A percentile compares a stretch with the other conserved stretches of the same genome.
Evolutionary conservation across 2,797 vertebrate species (phyloP).

Genomic region (Pterois miles): DNA sequence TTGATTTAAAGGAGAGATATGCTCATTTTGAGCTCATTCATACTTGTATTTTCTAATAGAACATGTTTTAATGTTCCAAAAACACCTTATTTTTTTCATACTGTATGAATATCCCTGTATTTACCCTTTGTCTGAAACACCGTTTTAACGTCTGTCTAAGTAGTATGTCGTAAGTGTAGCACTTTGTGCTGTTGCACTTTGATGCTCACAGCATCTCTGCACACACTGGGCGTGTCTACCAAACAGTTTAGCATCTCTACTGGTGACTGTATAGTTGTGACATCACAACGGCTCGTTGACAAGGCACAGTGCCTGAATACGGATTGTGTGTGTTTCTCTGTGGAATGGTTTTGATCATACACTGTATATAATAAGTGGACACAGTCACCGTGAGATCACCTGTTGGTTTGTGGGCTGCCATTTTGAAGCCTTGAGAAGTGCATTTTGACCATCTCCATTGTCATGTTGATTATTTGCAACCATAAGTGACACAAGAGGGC

Average conservation of each 20-base stretch:
- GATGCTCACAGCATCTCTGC: background rate
- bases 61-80: background rate
- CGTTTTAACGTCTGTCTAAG: background rate
- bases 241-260: background rate
- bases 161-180: no score
- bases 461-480: background rate
- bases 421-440: no score
- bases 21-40: background rate
- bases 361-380: no score
- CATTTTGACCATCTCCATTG: no score
- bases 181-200: background rate
- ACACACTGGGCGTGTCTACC: background rate
- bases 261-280: background rate
- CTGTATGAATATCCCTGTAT: background rate
- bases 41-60: background rate
- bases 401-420: background rate
- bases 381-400: background rate
- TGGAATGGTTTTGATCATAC: background rate
- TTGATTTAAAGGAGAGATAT: background rate
- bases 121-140: background rate
- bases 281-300: background rate
- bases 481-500: no score
- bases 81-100: rapidly evolving
- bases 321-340: no score
- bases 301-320: background rate